Percentiles rank a stretch among this genome's conserved stretches.
phyloP scores from a whole-genome alignment of 2,113 vertebrate species.

The Rynchops niger region DNA sequence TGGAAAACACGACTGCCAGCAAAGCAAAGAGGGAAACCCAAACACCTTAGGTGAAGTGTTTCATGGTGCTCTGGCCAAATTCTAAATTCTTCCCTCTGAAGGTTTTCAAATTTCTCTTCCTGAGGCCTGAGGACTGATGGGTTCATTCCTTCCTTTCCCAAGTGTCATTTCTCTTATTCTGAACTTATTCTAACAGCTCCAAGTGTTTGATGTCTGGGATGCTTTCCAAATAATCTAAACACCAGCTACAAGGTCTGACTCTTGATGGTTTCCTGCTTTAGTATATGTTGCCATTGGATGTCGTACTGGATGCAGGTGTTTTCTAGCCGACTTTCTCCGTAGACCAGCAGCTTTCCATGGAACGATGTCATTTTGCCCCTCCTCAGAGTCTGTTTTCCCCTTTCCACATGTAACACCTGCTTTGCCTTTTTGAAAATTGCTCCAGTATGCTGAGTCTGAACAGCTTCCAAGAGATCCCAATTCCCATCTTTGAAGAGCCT shows the following conservation, averaged over 20 bases:
- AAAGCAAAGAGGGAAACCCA: not conserved
- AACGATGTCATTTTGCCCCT: accelerated
- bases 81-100: not conserved
- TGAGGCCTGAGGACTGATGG: not conserved
- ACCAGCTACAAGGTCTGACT: not conserved
- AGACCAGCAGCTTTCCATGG: not conserved
- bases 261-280: not conserved
- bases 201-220: not conserved
- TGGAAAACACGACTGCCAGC: not conserved
- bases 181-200: not conserved
- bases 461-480: not conserved
- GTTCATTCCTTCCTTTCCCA: not conserved
- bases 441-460: not conserved
- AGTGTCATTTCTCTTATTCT: not conserved
- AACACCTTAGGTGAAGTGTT: not conserved
- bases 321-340: not conserved
- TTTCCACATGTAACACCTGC: not conserved
- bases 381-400: not conserved
- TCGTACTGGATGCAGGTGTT: not conserved
- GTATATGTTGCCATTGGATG: not conserved
- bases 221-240: slow-evolving; percentile 7
- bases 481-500: not conserved
- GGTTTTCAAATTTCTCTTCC: not conserved
- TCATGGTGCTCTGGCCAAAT: not conserved
- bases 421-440: not conserved